A percentile compares a stretch with the other conserved stretches of the same genome.
Conservation (phyloP, 1,140 invertebrate species). For the Delia radicum region DNA sequence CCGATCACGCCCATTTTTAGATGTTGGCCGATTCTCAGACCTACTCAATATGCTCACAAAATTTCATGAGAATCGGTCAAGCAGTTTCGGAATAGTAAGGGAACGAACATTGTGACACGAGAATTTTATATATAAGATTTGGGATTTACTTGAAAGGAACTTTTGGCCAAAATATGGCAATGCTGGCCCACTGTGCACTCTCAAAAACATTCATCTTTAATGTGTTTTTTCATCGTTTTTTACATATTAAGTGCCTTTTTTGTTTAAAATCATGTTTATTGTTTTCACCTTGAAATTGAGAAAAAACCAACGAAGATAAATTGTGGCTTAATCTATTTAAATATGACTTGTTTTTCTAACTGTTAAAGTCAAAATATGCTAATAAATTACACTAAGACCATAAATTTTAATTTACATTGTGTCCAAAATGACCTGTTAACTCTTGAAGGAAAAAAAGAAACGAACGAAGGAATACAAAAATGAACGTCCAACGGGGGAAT, state of each 20-base stretch:
- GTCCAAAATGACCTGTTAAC: slow-evolving; percentile 20
- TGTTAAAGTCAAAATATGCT: slow-evolving; percentile 16
- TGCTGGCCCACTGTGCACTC: too few species aligned
- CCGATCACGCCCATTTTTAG: too few species aligned
- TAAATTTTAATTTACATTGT: slow-evolving; percentile 23
- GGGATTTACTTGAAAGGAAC: too few species aligned
- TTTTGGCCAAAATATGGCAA: too few species aligned
- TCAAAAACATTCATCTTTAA: too few species aligned
- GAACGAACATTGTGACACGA: too few species aligned
- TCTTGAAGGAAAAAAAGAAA: neutral
- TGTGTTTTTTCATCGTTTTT: neutral
- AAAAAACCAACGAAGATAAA: neutral
- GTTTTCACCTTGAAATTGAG: neutral
- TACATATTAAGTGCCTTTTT: neutral
- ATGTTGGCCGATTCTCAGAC: too few species aligned
- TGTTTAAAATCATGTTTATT: neutral
- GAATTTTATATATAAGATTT: too few species aligned
- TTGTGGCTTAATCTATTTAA: slow-evolving; percentile 13
- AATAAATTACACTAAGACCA: slow-evolving; percentile 18
- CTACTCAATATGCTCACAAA: too few species aligned
- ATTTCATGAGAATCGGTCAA: too few species aligned
- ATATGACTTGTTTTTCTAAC: slow-evolving; percentile 6
- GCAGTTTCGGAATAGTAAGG: too few species aligned
- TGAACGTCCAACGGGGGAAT: neutral
- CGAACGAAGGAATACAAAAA: neutral